Conservation (phyloP, 2,888 invertebrate genomes). For the Polydrusus pterygomalis region DNA sequence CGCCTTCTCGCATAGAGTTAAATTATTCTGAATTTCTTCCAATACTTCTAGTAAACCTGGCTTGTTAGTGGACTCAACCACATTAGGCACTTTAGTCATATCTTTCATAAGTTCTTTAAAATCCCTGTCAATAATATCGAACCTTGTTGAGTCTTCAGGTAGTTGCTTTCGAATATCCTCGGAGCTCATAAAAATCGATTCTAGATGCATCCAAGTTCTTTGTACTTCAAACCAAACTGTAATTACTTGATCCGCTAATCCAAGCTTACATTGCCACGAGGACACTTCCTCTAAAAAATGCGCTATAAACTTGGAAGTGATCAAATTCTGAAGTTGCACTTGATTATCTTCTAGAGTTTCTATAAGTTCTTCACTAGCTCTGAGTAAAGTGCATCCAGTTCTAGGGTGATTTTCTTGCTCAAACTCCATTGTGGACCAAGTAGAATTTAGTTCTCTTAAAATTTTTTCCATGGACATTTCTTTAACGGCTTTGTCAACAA, state of each 20-base stretch:
- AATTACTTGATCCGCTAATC: constrained; percentile 94
- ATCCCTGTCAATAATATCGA: constrained; percentile 91
- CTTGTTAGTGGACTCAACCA: constrained; percentile 92
- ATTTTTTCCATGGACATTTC: constrained; percentile 99
- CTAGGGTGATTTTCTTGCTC: constrained; percentile 91
- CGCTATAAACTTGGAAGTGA: constrained; percentile 97
- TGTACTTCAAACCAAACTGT: constrained; percentile 97
- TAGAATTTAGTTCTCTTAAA: constrained; percentile 89
- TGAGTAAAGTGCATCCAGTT: constrained; percentile 89
- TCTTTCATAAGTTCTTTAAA: constrained; percentile 89
- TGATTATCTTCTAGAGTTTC: constrained; percentile 98
- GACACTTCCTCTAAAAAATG: constrained; percentile 97
- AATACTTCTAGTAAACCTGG: constrained; percentile 86
- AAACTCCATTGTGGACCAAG: constrained; percentile 96
- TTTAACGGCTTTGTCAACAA: constrained; percentile 98
- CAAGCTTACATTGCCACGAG: constrained; percentile 93
- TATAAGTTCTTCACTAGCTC: constrained; percentile 95
- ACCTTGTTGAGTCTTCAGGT: constrained; percentile 94
- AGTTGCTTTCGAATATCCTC: constrained; percentile 96
- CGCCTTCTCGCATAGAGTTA: constrained; percentile 96
- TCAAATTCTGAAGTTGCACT: constrained; percentile 96
- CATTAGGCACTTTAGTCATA: constrained; percentile 89
- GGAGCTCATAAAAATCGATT: constrained; percentile 98
- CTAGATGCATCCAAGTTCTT: constrained; percentile 96
- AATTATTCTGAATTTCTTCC: constrained; percentile 87